Conservation (phyloP, 2,113 vertebrate genomes). For the Coreoperca whiteheadi region DNA sequence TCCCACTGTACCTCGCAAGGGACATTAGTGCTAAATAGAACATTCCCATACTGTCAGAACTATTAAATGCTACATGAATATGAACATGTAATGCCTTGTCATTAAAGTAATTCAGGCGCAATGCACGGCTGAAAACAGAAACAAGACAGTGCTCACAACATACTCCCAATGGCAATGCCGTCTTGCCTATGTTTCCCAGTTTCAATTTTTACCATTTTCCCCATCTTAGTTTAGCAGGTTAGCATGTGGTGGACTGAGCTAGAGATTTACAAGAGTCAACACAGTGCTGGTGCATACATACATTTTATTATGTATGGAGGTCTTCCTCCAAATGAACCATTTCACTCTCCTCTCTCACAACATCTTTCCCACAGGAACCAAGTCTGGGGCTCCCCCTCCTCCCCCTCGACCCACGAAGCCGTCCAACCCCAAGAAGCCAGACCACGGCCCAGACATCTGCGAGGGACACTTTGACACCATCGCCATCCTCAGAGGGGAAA, state of each 20-base stretch:
- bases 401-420: slow-evolving; percentile 75
- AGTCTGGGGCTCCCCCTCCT: slow-evolving; percentile 74
- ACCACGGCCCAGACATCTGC: slow-evolving; percentile 88
- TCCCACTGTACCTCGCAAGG: background rate
- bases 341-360: slow-evolving; percentile 6
- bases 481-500: slow-evolving; percentile 91
- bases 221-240: background rate
- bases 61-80: background rate
- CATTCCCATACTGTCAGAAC: background rate
- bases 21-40: background rate
- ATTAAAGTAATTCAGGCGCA: too few species aligned
- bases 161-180: too few species aligned
- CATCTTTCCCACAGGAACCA: slow-evolving; percentile 66
- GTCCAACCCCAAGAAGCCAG: slow-evolving; percentile 77
- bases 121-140: too few species aligned
- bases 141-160: too few species aligned
- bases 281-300: too few species aligned
- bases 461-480: slow-evolving; percentile 93
- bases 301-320: too few species aligned
- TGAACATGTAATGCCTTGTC: background rate
- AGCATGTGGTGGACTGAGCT: background rate
- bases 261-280: background rate
- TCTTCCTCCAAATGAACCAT: background rate
- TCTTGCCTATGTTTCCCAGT: background rate
- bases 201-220: background rate